Evolutionary conservation across 1,140 invertebrate genomes (phyloP), one percentile per base, ranked within the genome.

Genomic region (Hyles euphorbiae): DNA sequence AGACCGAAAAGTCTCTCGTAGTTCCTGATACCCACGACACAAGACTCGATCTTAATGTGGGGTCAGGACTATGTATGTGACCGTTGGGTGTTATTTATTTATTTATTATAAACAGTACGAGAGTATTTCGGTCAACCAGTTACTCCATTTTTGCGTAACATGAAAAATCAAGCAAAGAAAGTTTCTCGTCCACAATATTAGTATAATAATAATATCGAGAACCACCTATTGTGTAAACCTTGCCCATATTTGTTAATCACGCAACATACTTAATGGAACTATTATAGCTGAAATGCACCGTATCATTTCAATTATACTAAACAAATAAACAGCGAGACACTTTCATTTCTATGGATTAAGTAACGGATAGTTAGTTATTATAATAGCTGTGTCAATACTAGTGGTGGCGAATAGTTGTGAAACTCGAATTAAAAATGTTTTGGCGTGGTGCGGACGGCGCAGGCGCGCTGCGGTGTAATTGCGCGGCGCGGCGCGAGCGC

Each of bases 321-420:
- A 51, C 58, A 63, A 69, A 65, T 57, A 56, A 66, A 68, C 57
- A 49, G 61, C 57, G 62, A 68, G 63, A 71, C 55, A 58, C 61
- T 72, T 72, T 72, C 68, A 57, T 69, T 74, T 60, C 65, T 56
- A 61, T 61, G 81, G 80, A 87, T 87, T 87, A 87, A 83, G 78
- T 81, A 86, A 86, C 75, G 60, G 67, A 67, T 64, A 56, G 49
- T 51, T 45, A 46, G 34, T 51, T 45, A 64, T 36, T 40, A 56
- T 52, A 60, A 49, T 76, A 60, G 67, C 65, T 40, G 36, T 53
- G 43, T 53, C 34, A 12, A 10, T 53, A 50, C 4, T 48, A 22
- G 46, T 22, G 33, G 11, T 40, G 22, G 34, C 11, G 10, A n/a
- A 12, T 34, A 65, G 68, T 77, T 81, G 70, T 67, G 74, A 76